Base-by-base conservation (phyloP, 2,797 vertebrate species). In the Phrynocephalus vlangalii region DNA sequence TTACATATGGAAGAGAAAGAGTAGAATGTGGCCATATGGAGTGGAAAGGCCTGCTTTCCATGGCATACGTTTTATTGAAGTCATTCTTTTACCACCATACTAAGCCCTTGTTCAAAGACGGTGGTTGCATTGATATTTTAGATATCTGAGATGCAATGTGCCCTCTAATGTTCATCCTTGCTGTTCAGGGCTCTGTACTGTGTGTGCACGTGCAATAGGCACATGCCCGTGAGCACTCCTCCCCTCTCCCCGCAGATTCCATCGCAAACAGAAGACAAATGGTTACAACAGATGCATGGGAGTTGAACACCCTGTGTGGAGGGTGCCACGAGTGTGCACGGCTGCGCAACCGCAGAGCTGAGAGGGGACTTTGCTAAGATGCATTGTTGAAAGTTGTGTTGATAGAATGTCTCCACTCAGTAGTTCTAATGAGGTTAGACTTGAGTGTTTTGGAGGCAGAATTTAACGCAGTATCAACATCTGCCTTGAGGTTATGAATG, bases 361-460 rank as follows among this genome's bases (percentile, higher is more conserved):
- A 44, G 38, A 44, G 38, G 38, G 38, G 5, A 44, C 4, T 44
- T 44, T 44, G 38, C 10, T 63, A 22, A 66, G 18, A 66, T 3
- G 6, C 33, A 1, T n/a, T 38, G 11, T 24, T 60, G 38, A 80
- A 66, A 38, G 9, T 44, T 4, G 30, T 38, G 30, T 33, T 38
- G 38, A 66, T 83, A 22, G 48, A 56, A 56, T 82, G n/a, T 82
- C 2, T 83, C 16, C 18, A 10, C 28, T 30, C 91, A 86, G 83
- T 20, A 15, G 83, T 79, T 18, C 28, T 80, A 26, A 26, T 0
- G 5, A 78, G 73, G 72, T 50, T 77, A 90, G 79, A 1, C 38
- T 5, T 24, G 7, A 56, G 82, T 28, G 13, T 70, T n/a, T n/a
- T 22, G n/a, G 50, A 60, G 50, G 11, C 70, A 30, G 52, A 73